A percentile compares a stretch with the other conserved stretches of the same genome.
Conservation (phyloP, 1,140 invertebrate genomes). For the Theocolax elegans region DNA sequence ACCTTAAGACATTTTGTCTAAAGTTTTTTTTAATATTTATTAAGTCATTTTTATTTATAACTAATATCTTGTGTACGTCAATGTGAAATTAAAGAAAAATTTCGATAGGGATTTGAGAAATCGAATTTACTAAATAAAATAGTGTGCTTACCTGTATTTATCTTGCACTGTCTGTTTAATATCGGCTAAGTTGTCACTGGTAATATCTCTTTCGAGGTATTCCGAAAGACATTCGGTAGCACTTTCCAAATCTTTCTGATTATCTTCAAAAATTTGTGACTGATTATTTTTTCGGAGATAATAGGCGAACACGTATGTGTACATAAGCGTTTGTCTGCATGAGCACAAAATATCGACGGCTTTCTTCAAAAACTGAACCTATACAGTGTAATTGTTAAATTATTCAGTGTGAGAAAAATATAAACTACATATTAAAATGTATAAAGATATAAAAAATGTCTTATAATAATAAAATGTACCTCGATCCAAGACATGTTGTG, state of each 20-base stretch:
- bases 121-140: constrained; percentile 20
- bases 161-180: constrained; percentile 99
- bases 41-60: constrained; percentile 7
- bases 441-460: no score
- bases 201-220: constrained; percentile 98
- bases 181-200: constrained; percentile 95
- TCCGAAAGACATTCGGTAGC: constrained; percentile 97
- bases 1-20: no score
- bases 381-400: no score
- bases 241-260: constrained; percentile 97
- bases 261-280: constrained; percentile 98
- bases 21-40: constrained; percentile 57
- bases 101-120: no score
- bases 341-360: constrained; percentile 98
- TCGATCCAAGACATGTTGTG: constrained; percentile 99
- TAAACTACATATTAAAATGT: no score
- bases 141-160: constrained; percentile 86
- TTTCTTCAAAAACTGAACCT: constrained; percentile 97
- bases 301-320: constrained; percentile 99
- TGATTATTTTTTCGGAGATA: constrained; percentile 98
- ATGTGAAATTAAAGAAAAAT: no score
- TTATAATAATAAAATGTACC: constrained; percentile 66
- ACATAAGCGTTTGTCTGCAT: constrained; percentile 98
- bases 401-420: no score
- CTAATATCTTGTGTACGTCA: no score